Evolutionary conservation across 2,797 vertebrate genomes (phyloP), one percentile per base, ranked within the genome.

Genomic region (Phaenicophaeus curvirostris): DNA sequence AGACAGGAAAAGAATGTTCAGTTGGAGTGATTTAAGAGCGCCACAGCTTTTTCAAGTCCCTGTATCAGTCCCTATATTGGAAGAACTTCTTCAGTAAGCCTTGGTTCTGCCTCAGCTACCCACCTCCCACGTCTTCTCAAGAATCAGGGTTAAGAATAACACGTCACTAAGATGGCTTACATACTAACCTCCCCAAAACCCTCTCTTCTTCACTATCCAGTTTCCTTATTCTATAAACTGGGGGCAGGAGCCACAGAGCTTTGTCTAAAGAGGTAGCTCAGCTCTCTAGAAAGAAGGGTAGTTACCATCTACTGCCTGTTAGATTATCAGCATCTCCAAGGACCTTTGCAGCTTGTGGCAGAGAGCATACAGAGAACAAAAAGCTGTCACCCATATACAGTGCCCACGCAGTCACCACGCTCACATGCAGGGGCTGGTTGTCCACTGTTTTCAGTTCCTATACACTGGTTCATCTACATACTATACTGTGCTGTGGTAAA

Each of bases 1-100:
- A 95, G 25, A 92, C 42, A 87, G 5, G 10, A 89, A 79, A 87
- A 89, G 31, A 97, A 96, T 6, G 20, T 84, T 94, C 53, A 86
- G 79, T 96, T 96, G 89, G 61, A 61, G 20, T 25, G 25, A 85
- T 8, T 71, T 28, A 63, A 31, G 30, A 69, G 31, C 37, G 30
- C 7, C 44, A 41, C 23, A 87, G 53, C 11, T 76, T 85, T 65
- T 59, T 0, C 63, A 75, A 42, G 23, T n/a, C 63, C 15, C 30
- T 44, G 0, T 21, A 30, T 9, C 11, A 59, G 25, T n/a, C 59
- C 17, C 30, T 44, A 0, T 25, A 30, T 9, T 6, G 42, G 37
- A 85, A 59, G 3, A 66, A 12, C 18, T 61, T 71, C n/a, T 54
- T 31, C 66, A 85, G 48, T 7, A 59, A 42, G 17, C 11, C 20